Base-by-base conservation (phyloP, 2,797 vertebrate genomes). In the Catharus ustulatus region DNA sequence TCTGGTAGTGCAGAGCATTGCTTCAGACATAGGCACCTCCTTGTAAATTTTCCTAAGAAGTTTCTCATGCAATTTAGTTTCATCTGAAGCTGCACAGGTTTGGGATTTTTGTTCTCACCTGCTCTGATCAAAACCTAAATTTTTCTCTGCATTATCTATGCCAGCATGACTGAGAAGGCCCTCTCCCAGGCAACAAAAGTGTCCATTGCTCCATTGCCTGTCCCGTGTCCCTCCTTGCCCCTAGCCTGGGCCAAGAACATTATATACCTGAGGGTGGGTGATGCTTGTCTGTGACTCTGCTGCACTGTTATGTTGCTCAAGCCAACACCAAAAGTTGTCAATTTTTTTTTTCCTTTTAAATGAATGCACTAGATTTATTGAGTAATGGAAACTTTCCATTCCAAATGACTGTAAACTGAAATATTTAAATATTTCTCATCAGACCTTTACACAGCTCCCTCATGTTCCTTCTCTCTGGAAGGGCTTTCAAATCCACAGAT, bases 341-440 rank as follows among this genome's bases (percentile, higher is more conserved):
- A 45, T 89, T 93, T 32, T 51, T 72, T 72, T 20, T 10, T 6
- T 0, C 1, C 46, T 66, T 72, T 81, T 73, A 83, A 95, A 83
- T 40, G 49, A 94, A 36, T 30, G 16, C 30, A 55, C 43, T 88
- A 63, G 63, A 92, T 95, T 96, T 97, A 94, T 81, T 80, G 57
- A 76, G 87, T 82, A 94, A 92, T 87, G 89, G 90, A 94, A 95
- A 95, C 61, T 90, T 95, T 94, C 83, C 92, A 57, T 76, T 94
- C 92, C 94, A 92, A 89, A 76, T 89, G 71, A 88, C 71, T 95
- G 89, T 79, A 83, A 92, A 81, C 55, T 2, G 72, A 89, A 95
- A 88, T 46, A 85, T 66, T 89, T 87, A 87, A 92, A 73, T 86
- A 84, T 72, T 93, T 85, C 79, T 87, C 72, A 59, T 84, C 87